Evolutionary conservation across 2,113 vertebrate genomes (phyloP).

Genomic region (Cyanocitta stelleri): DNA sequence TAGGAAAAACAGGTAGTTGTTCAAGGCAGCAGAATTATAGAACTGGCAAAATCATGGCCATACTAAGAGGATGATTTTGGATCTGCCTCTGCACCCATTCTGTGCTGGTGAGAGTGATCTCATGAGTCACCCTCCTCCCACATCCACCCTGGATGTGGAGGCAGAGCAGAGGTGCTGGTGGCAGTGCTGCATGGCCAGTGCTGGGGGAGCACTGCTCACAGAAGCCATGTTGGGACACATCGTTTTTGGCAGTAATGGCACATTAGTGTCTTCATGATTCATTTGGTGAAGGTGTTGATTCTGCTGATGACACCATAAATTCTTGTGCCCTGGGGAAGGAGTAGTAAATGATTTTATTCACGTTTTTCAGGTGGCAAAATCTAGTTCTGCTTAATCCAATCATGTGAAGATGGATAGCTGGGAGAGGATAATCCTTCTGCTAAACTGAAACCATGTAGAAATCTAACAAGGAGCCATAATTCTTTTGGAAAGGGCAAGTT

Average conservation of each 20-base stretch:
- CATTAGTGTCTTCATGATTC: background rate
- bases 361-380: background rate
- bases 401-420: background rate
- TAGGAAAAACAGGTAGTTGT: background rate
- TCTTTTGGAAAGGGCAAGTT: background rate
- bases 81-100: background rate
- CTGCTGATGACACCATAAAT: background rate
- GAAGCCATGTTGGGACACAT: rapidly evolving
- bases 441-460: background rate
- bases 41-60: background rate
- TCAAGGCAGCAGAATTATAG: background rate
- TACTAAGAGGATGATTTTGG: background rate
- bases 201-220: background rate
- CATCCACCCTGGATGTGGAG: background rate
- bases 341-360: background rate
- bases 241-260: rapidly evolving
- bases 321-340: background rate
- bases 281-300: background rate
- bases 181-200: rapidly evolving
- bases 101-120: background rate
- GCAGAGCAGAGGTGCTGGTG: background rate
- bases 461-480: background rate
- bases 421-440: background rate
- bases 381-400: background rate
- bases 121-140: background rate